Evolutionary conservation across 2,888 invertebrate genomes (phyloP).

Genomic region (Megamerina dolium): DNA sequence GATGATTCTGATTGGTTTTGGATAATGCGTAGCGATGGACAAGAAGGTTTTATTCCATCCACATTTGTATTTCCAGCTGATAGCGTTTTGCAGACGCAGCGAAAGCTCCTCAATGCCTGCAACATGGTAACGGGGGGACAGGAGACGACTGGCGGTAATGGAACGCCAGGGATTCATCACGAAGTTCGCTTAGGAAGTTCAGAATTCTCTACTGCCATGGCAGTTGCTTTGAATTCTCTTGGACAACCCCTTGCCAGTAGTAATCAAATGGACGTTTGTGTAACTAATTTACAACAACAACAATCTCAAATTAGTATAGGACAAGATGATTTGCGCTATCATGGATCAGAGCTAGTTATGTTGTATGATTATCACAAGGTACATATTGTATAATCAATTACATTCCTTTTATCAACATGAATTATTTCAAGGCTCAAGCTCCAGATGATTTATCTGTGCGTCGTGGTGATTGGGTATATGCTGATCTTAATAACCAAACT

Average conservation of each 20-base stretch:
- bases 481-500: slow-evolving; percentile 87
- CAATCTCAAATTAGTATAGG: slow-evolving; percentile 30
- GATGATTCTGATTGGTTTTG: slow-evolving; percentile 97
- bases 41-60: slow-evolving; percentile 92
- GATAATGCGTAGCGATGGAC: slow-evolving; percentile 87
- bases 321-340: slow-evolving; percentile 66
- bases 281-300: slow-evolving; percentile 14
- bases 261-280: slow-evolving; percentile 15
- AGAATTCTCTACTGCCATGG: background rate
- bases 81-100: slow-evolving; percentile 59
- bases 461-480: slow-evolving; percentile 92
- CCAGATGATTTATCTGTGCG: slow-evolving; percentile 87
- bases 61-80: slow-evolving; percentile 89
- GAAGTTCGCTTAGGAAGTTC: background rate
- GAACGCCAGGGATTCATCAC: slow-evolving; percentile 3
- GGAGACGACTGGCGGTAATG: background rate
- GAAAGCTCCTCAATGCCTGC: slow-evolving; percentile 19
- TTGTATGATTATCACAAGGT: slow-evolving; percentile 92
- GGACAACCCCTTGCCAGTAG: slow-evolving; percentile 14
- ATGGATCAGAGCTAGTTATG: slow-evolving; percentile 89
- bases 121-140: background rate
- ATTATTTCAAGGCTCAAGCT: slow-evolving; percentile 66
- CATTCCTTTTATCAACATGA: background rate
- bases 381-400: slow-evolving; percentile 11
- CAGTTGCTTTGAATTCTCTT: slow-evolving; percentile 18